phyloP scores from a whole-genome alignment of 2,797 vertebrate genomes.

The Phataginus tetradactyla region DNA sequence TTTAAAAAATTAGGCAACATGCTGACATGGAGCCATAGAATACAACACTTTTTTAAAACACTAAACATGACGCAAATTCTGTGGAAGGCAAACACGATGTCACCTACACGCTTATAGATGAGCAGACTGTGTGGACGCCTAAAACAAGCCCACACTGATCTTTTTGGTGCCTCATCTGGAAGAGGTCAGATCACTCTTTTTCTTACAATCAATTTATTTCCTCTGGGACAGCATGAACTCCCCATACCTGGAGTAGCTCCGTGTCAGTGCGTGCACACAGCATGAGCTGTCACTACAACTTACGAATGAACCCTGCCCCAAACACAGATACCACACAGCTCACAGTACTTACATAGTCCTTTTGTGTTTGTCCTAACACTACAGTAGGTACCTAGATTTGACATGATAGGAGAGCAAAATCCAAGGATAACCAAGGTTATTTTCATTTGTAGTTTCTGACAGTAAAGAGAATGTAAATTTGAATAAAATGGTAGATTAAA shows the following conservation, averaged over 20 bases:
- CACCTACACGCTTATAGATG: neutral
- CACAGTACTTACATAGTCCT: neutral
- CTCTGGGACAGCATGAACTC: neutral
- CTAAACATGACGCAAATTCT: neutral
- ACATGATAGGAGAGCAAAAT: neutral
- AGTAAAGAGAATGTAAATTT: neutral
- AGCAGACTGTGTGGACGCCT: neutral
- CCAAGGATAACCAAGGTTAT: neutral
- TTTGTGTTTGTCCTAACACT: neutral
- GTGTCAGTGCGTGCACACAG: fast-evolving
- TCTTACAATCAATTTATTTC: neutral
- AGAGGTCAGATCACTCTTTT: neutral
- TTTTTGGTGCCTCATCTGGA: neutral
- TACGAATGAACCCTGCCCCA: neutral
- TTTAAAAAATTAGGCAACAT: neutral
- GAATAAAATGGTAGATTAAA: slow-evolving; percentile 10
- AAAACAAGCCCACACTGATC: neutral
- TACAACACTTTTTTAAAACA: neutral
- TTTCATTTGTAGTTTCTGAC: neutral
- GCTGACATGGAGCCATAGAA: neutral
- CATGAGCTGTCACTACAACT: neutral
- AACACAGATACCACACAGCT: too few species aligned
- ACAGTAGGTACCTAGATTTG: neutral
- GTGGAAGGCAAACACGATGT: slow-evolving; percentile 1
- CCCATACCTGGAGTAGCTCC: too few species aligned